Base-by-base conservation (phyloP, 64 coral and sea anemone species). In the Actinia equina region DNA sequence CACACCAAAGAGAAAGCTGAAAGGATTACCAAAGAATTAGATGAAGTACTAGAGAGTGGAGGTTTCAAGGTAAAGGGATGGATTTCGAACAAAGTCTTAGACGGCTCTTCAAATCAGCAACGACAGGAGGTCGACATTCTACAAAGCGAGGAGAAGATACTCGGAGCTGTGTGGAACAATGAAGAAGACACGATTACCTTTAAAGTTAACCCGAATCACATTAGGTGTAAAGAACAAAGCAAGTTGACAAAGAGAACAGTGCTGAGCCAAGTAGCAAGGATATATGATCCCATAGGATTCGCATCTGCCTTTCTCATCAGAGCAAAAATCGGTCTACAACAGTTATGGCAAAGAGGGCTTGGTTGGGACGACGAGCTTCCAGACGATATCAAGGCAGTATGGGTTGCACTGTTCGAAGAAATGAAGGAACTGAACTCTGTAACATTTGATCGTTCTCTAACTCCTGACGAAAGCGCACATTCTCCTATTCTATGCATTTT, bases 201-300 rank as follows among this genome's bases (percentile, higher is more conserved):
- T 25, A 46, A 90, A 59, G 82, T 77, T 45, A 53, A 43, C 16
- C 41, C 41, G 44, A 80, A 82, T 26, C 55, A 17, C 14, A 74
- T 63, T 45, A 53, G 83, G n/a, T 15, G 76, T 60, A 20, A 16
- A 22, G 83, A 84, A n/a, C 25, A 7, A 62, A 62, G 53, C 58
- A 74, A 82, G 78, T 57, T 83, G 26, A 92, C 90, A 4, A 92
- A 91, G 77, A 82, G 90, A 83, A 70, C 17, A 51, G 43, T 92
- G 19, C 85, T 88, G 6, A 88, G 90, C 10, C 77, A 88, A 54
- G 60, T 92, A 77, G 84, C 90, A 7, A 49, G 42, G 8, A 43
- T 92, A 46, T 88, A 92, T 71, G 90, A 77, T 87, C 90, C 76
- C 14, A 87, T 92, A 26, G 86, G 79, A 25, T 78, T 79, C 15